Evolutionary conservation across 37 sponge, comb jelly and placozoan species (phyloP).

Genomic region (Spongia lamella): DNA sequence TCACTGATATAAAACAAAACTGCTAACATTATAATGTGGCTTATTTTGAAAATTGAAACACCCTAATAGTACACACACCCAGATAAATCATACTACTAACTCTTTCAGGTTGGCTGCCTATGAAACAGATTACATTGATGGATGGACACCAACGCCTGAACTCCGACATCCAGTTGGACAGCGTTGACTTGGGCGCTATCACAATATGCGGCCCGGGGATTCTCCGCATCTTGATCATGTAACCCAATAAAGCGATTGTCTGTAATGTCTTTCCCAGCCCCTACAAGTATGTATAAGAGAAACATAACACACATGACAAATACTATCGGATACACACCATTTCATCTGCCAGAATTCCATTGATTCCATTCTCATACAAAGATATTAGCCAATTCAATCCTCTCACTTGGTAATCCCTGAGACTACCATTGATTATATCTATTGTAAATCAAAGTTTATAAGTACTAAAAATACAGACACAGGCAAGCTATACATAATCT

Average conservation of each 20-base stretch:
- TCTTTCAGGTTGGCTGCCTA: slow-evolving; percentile 82
- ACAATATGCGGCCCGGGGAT: slow-evolving; percentile 89
- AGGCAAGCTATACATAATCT: not conserved
- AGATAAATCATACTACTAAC: slow-evolving; percentile 42
- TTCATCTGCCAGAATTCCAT: slow-evolving; percentile 98
- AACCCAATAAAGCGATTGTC: slow-evolving; percentile 95
- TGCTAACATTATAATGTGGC: not conserved
- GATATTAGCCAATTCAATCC: slow-evolving; percentile 99
- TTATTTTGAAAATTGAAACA: not conserved
- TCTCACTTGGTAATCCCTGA: slow-evolving; percentile 98
- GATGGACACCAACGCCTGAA: slow-evolving; percentile 96
- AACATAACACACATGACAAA: not conserved
- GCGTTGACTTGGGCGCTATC: slow-evolving; percentile 95
- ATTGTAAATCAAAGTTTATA: not conserved
- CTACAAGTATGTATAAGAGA: slow-evolving; percentile 36
- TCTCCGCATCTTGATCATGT: slow-evolving; percentile 81
- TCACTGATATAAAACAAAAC: not conserved
- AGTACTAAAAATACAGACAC: not conserved
- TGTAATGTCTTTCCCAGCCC: slow-evolving; percentile 98
- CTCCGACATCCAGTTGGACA: slow-evolving; percentile 95
- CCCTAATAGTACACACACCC: not conserved
- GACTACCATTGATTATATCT: slow-evolving; percentile 92
- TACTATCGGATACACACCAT: slow-evolving; percentile 63
- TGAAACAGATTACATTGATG: slow-evolving; percentile 71
- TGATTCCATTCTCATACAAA: slow-evolving; percentile 95